Conservation (phyloP, 2,888 invertebrate genomes). For the Psylliodes chrysocephalus region DNA sequence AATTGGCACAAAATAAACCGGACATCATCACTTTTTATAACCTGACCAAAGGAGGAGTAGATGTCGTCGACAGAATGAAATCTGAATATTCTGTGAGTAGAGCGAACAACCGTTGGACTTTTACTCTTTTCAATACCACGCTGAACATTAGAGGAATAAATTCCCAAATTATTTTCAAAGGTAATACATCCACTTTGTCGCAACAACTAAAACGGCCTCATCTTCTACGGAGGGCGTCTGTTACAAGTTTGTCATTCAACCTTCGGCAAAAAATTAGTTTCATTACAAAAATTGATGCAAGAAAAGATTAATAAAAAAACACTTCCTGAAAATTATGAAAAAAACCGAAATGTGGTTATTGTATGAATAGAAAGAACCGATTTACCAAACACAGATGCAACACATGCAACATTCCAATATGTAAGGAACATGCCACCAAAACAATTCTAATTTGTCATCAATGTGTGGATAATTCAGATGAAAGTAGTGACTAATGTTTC, state of each 20-base stretch:
- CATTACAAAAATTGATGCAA: conserved; percentile 9
- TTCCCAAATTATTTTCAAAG: conserved; percentile 21
- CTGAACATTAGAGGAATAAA: conserved; percentile 18
- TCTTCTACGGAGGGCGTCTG: no score
- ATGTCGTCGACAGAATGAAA: conserved; percentile 52
- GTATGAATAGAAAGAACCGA: conserved; percentile 20
- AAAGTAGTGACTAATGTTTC: no score
- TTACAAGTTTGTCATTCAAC: conserved; percentile 21
- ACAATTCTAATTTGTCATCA: conserved; percentile 19
- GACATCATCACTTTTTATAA: conserved; percentile 51
- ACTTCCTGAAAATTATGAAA: conserved; percentile 7
- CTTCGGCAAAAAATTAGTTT: conserved; percentile 11
- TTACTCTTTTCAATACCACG: conserved; percentile 18
- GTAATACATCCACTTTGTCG: conserved; percentile 11
- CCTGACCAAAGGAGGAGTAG: conserved; percentile 50
- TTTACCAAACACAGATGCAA: conserved; percentile 26
- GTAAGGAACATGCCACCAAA: conserved; percentile 18
- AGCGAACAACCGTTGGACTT: conserved; percentile 19
- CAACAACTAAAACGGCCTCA: conserved; percentile 22
- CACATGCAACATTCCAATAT: conserved; percentile 16
- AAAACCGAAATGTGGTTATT: conserved; percentile 21
- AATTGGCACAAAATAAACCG: conserved; percentile 39
- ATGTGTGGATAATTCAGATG: conserved; percentile 15
- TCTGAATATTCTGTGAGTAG: conserved; percentile 36
- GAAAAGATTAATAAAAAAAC: neutral